These are phyloP conservation scores for Drosophila insularis DNA, from an alignment of 1,140 invertebrate species.

Conservation along the genomic window DNA sequence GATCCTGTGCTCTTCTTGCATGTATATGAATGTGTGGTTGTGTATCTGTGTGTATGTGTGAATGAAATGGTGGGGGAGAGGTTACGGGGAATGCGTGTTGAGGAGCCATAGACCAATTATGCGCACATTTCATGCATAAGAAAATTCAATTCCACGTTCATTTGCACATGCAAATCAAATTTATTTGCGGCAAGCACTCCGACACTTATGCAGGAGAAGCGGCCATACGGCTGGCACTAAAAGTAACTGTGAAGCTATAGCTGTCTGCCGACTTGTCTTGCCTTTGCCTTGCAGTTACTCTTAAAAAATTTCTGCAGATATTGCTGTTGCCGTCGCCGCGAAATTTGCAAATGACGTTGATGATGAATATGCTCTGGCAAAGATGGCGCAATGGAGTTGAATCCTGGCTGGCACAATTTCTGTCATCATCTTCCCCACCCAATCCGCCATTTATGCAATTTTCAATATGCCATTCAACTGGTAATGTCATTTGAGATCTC, in stretches of 20 bases:
- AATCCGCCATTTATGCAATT: constrained; percentile 39
- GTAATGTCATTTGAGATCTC: constrained; percentile 27
- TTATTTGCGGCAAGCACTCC: constrained; percentile 71
- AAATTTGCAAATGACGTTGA: constrained; percentile 54
- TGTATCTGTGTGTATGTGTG: constrained; percentile 22
- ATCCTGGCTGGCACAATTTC: background rate
- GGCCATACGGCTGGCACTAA: constrained; percentile 31
- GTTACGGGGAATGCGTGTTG: background rate
- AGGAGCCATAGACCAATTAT: constrained; percentile 63
- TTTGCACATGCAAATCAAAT: constrained; percentile 82
- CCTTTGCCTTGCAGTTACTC: constrained; percentile 11
- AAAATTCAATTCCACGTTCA: constrained; percentile 81
- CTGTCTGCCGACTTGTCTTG: constrained; percentile 18
- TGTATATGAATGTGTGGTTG: constrained; percentile 8
- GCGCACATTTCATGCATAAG: constrained; percentile 80
- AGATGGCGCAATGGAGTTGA: constrained; percentile 8
- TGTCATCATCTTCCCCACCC: background rate
- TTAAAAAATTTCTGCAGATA: constrained; percentile 28
- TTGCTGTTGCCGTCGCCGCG: constrained; percentile 5
- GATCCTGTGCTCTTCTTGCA: constrained; percentile 11
- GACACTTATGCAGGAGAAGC: constrained; percentile 54
- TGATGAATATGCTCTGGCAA: constrained; percentile 44
- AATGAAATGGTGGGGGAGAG: background rate
- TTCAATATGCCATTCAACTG: constrained; percentile 56
- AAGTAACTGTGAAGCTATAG: constrained; percentile 53